Conservation (phyloP, 2,888 invertebrate species). For the Resseliella maxima region DNA sequence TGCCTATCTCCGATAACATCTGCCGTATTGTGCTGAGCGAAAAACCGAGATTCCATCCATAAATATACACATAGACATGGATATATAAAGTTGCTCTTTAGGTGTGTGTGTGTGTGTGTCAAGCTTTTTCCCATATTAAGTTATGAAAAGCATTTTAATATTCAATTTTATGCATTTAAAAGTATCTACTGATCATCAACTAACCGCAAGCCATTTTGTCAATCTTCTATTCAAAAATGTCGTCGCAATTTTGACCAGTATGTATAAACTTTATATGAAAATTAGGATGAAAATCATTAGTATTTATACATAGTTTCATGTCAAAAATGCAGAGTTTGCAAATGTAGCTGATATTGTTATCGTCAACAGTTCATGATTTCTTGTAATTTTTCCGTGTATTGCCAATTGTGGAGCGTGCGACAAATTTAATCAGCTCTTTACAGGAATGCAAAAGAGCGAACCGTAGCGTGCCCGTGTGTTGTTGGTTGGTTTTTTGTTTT, state of each 20-base stretch:
- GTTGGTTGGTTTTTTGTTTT: no score
- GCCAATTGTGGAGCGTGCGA: conserved; percentile 2
- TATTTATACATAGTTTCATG: neutral
- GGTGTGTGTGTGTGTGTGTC: neutral
- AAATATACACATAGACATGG: neutral
- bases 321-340: neutral
- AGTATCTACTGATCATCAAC: neutral
- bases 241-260: neutral
- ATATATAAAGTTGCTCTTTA: neutral
- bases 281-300: conserved; percentile 16
- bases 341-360: neutral
- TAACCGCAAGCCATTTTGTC: neutral
- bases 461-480: neutral
- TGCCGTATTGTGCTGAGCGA: no score
- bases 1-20: neutral
- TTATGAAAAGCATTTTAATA: neutral
- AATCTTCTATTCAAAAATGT: neutral
- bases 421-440: conserved; percentile 19
- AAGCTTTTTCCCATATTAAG: neutral
- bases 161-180: conserved; percentile 49
- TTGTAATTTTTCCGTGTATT: conserved; percentile 2
- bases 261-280: neutral
- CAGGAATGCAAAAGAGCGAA: neutral
- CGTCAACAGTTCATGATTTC: neutral
- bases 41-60: neutral